Base-by-base conservation (phyloP, 2,113 vertebrate species). In the Strix uralensis region DNA sequence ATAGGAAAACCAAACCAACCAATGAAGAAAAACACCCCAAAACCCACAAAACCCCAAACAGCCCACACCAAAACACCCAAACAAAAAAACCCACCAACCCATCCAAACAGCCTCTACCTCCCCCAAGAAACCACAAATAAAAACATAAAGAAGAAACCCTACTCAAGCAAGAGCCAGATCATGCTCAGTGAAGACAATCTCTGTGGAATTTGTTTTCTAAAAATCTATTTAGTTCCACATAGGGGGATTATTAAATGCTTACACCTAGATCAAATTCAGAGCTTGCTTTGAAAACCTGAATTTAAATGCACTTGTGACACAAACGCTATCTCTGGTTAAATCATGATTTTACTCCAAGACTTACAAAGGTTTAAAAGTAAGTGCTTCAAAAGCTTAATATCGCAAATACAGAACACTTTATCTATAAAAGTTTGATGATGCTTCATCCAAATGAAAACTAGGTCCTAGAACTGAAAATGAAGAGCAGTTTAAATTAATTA, bases 21-120 rank as follows among this genome's bases (percentile, higher is more conserved):
- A 59, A 46, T 47, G 18, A 47, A 47, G 21, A 47, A 19, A 47
- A 47, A 10, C 46, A 47, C 46, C 46, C 7, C 4, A n/a, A 22
- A n/a, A 22, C 9, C 8, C 3, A 20, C 36, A 83, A 11, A 2
- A 1, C 5, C 7, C 3, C 42, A 58, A 29, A 0, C 1, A 51
- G 59, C 18, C 19, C 25, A 55, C 10, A 11, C 10, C 11, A 46
- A 61, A 54, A 47, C 9, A 36, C 2, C 3, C 11, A 44, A 44
- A 9, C 5, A n/a, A 55, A 69, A 80, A 47, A 49, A 8, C 17
- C 44, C 44, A 46, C 44, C 44, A 27, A 17, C 2, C 10, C 27
- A 10, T 46, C 29, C 17, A 32, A 44, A 27, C 11, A 58, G 32
- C 29, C 6, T 51, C 27, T 83, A 23, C 1, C 9, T 14, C 23